Evolutionary conservation across 2,888 invertebrate species (phyloP).

Genomic region (Muschampia plurimacula): DNA sequence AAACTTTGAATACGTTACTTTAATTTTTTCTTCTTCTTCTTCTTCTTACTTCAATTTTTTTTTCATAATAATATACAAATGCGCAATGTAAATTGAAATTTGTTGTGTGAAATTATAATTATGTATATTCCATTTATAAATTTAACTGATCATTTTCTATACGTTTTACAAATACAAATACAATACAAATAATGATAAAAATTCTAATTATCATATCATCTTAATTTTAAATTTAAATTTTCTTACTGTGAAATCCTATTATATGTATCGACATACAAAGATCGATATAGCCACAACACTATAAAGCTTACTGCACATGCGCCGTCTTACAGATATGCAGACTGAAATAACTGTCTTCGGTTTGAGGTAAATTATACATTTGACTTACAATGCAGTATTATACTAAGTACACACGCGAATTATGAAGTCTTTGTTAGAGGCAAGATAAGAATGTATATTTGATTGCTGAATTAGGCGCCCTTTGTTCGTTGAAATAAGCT

Average conservation of each 20-base stretch:
- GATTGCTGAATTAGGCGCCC: conserved; percentile 7
- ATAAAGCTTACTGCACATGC: conserved; percentile 64
- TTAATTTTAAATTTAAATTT: not conserved
- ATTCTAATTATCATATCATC: too few species aligned
- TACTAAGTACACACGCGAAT: conserved; percentile 22
- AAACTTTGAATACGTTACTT: too few species aligned
- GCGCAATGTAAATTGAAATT: too few species aligned
- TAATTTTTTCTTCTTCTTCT: too few species aligned
- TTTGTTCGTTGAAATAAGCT: conserved; percentile 3
- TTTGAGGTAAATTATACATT: conserved; percentile 69
- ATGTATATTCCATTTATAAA: too few species aligned
- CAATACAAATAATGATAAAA: too few species aligned
- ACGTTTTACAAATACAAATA: too few species aligned
- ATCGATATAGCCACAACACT: conserved; percentile 55
- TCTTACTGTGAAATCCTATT: not conserved
- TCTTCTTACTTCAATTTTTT: too few species aligned
- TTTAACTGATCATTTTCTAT: too few species aligned
- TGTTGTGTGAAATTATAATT: too few species aligned
- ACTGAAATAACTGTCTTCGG: conserved; percentile 51
- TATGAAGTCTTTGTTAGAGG: conserved; percentile 29
- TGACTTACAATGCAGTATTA: conserved; percentile 39
- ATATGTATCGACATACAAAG: conserved; percentile 15
- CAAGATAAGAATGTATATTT: conserved; percentile 12
- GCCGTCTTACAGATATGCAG: conserved; percentile 49
- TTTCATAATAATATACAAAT: too few species aligned